Conservation (phyloP, 2,113 vertebrate genomes). For the Odocoileus hemionus region DNA sequence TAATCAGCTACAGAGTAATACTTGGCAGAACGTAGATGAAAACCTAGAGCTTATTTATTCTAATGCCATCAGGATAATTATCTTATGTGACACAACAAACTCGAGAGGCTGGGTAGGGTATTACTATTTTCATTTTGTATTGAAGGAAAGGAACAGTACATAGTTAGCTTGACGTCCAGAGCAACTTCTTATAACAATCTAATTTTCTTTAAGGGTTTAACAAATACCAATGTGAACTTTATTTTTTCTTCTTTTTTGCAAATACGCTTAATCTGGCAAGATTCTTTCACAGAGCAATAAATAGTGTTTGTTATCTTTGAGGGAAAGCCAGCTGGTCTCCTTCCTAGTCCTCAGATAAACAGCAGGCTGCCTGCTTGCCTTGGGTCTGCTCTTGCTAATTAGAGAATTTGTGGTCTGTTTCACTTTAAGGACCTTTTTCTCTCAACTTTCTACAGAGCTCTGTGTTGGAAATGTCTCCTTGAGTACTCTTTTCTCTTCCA, state of each 20-base stretch:
- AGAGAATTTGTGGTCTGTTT: constrained; percentile 1
- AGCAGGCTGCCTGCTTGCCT: constrained; percentile 18
- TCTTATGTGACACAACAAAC: background rate
- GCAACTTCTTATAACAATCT: background rate
- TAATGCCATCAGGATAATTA: background rate
- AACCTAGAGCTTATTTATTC: background rate
- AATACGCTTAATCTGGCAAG: constrained; percentile 34
- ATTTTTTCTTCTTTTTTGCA: background rate
- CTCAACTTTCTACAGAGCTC: background rate
- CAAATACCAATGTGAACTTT: constrained; percentile 12
- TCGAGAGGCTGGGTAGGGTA: background rate
- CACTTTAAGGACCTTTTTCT: background rate
- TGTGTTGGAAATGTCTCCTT: background rate
- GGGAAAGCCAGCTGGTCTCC: constrained; percentile 22
- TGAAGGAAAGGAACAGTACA: background rate
- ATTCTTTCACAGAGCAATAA: constrained; percentile 28
- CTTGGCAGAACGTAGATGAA: background rate
- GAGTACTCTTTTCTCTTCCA: background rate
- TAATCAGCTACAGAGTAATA: background rate
- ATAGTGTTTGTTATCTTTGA: constrained; percentile 53
- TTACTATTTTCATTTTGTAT: background rate
- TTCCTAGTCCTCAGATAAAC: constrained; percentile 37
- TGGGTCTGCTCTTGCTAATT: constrained; percentile 29
- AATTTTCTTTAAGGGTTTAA: background rate
- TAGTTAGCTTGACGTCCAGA: background rate